Base-by-base conservation (phyloP, 2,888 invertebrate genomes). In the Trissolcus brochymenae region DNA sequence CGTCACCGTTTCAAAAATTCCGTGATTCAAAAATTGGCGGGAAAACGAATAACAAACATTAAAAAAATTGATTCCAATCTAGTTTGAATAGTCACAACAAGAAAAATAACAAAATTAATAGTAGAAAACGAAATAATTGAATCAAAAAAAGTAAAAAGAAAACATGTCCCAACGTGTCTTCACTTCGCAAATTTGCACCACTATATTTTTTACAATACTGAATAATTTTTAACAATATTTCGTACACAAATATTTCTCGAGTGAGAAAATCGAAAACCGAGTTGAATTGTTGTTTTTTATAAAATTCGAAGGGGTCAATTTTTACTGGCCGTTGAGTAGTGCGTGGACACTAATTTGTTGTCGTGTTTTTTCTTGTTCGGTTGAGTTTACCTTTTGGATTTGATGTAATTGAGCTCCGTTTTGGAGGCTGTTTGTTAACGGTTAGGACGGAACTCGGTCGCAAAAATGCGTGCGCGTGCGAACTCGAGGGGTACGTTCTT, bases 401-500 rank as follows among this genome's bases (percentile, higher is more conserved):
- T 70, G 16, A 13, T 50, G 53, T 76, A 66, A 40, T 65, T 49
- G 13, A 60, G 21, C 16, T 75, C 74, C 74, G 74, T 75, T 14
- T 46, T 75, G 62, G 51, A 62, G 2, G 25, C 35, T 49, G 49
- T 13, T 55, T 66, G 16, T 29, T 25, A 59, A 40, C 35, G 57
- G 51, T 59, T 17, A 54, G 14, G 54, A 19, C 46, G 41, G 46
- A 54, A 70, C 43, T 59, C 16, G 21, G 35, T 19, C 65, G 64
- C 68, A 62, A 64, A 75, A 75, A 49, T 57, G 55, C 25, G 59
- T 29, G 2, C 59, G 57, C 65, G 66, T 70, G 73, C 72, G 68
- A 73, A 77, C 80, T 77, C 73, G 71, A 79, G 73, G 77, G 79
- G 78, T 84, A 84, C 87, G 88, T 84, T 88, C 88, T 89, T 89